Evolutionary conservation across 2,888 invertebrate species (phyloP).

Genomic region (Oscheius onirici): DNA sequence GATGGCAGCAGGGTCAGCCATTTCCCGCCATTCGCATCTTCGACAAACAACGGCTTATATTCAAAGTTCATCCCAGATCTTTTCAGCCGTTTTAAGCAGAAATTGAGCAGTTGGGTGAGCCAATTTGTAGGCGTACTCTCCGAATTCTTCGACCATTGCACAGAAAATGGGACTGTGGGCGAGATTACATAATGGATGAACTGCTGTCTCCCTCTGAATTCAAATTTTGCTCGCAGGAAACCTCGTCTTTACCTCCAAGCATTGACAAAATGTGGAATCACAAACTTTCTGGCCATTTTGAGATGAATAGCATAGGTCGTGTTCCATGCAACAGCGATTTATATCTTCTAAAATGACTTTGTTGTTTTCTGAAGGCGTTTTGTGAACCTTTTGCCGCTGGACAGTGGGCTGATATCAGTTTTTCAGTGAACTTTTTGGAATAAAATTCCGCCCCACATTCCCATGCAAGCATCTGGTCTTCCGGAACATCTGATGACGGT

Average conservation of each 20-base stretch:
- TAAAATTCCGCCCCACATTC: conserved; percentile 15
- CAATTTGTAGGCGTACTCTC: not conserved
- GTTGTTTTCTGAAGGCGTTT: not conserved
- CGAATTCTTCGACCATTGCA: not conserved
- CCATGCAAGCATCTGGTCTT: conserved; percentile 1
- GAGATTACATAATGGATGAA: not conserved
- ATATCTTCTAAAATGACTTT: conserved; percentile 5
- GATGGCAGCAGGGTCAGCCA: not conserved
- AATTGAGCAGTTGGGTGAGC: not conserved
- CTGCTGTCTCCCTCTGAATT: not conserved
- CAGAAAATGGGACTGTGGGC: not conserved
- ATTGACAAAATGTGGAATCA: not conserved
- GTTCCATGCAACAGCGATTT: not conserved
- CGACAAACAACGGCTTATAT: not conserved
- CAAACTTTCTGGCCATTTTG: not conserved
- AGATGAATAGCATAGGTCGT: not conserved
- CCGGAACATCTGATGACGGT: no score
- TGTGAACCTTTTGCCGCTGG: conserved; percentile 1
- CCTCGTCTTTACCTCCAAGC: not conserved
- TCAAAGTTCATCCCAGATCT: conserved; percentile 9
- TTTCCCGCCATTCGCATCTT: not conserved
- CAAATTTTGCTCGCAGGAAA: not conserved
- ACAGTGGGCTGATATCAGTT: not conserved
- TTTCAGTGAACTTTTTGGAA: conserved; percentile 9
- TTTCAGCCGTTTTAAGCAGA: not conserved